Percentiles rank a stretch among this genome's conserved stretches.
Evolutionary conservation across 1,140 invertebrate species (phyloP).

Genomic region (Papilio helenus): DNA sequence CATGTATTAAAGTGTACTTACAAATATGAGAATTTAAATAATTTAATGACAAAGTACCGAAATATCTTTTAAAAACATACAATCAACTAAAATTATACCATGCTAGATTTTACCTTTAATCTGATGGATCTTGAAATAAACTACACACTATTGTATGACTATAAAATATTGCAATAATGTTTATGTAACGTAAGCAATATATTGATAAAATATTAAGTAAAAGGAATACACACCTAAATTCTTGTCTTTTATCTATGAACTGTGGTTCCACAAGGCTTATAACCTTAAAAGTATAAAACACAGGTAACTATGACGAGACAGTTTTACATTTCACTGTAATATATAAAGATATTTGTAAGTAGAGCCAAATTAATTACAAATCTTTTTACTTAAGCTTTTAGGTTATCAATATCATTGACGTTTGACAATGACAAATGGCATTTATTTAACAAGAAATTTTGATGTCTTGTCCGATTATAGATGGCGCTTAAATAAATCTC

Average conservation of each 20-base stretch:
- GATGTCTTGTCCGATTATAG: not conserved
- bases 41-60: not conserved
- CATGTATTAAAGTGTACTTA: not conserved
- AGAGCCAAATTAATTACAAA: not conserved
- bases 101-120: not conserved
- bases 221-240: conserved; percentile 13
- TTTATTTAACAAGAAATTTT: not conserved
- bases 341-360: conserved; percentile 9
- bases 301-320: conserved; percentile 7
- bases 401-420: conserved; percentile 6
- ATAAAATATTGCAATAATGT: not conserved
- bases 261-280: not conserved
- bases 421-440: not conserved
- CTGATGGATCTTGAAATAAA: not conserved
- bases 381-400: conserved; percentile 1
- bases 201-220: conserved; percentile 16
- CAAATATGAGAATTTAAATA: not conserved
- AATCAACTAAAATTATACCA: conserved; percentile 2
- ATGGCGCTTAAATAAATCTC: not conserved
- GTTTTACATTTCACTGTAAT: conserved; percentile 16
- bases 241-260: not conserved
- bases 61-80: not conserved
- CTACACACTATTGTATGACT: not conserved
- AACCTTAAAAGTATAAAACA: conserved; percentile 1
- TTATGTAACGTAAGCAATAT: not conserved